Conservation (phyloP, 2,888 invertebrate genomes). For the Tupiocoris notatus region DNA sequence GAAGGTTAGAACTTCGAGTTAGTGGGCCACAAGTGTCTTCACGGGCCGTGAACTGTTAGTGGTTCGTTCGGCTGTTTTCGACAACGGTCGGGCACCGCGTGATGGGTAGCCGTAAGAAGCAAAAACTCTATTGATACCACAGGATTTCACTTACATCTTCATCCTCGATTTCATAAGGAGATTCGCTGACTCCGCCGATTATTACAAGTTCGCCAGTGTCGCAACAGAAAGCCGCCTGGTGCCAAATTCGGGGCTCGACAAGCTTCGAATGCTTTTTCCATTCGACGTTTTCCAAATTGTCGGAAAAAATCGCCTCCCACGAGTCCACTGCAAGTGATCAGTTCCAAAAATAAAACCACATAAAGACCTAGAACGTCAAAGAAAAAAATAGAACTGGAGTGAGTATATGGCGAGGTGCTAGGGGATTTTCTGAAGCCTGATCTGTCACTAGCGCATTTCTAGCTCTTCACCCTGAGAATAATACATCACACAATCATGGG, state of each 20-base stretch:
- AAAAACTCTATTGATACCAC: neutral
- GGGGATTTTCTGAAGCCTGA: too few relatives aligned
- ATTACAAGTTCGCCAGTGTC: conserved; percentile 45
- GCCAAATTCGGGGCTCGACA: conserved; percentile 46
- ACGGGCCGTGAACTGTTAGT: neutral
- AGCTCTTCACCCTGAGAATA: too few relatives aligned
- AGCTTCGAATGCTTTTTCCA: conserved; percentile 10
- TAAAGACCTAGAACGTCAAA: too few relatives aligned
- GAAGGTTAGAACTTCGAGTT: too few relatives aligned
- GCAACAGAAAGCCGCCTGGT: conserved; percentile 43
- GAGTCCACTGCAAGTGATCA: conserved; percentile 47
- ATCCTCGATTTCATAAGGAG: conserved; percentile 43
- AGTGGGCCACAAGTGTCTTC: too few relatives aligned
- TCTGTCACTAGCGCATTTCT: too few relatives aligned
- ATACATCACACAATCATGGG: too few relatives aligned
- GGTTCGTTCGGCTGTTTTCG: neutral
- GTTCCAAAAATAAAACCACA: too few relatives aligned
- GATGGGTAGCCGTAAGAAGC: too few relatives aligned
- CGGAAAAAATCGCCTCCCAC: conserved; percentile 40
- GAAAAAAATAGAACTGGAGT: too few relatives aligned
- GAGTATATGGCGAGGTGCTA: too few relatives aligned
- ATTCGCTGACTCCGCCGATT: conserved; percentile 46
- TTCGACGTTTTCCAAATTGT: conserved; percentile 25
- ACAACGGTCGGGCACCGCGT: too few relatives aligned
- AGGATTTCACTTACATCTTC: conserved; percentile 8